A percentile compares a stretch with the other conserved stretches of the same genome.
phyloP scores from a whole-genome alignment of 2,888 invertebrate species.

The Aricia artaxerxes region DNA sequence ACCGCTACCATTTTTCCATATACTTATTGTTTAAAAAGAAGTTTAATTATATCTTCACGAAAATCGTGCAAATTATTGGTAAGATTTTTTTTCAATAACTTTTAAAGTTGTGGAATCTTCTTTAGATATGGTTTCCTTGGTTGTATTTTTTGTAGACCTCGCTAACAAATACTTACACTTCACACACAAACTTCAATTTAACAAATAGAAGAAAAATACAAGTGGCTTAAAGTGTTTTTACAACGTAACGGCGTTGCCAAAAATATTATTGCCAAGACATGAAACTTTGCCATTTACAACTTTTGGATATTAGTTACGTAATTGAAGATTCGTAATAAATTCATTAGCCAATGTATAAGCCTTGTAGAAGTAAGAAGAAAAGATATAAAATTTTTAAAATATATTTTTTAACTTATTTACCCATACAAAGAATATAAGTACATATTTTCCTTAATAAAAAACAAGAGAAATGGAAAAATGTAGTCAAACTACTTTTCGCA shows the following conservation, averaged over 20 bases:
- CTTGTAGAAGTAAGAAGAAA: too few species aligned
- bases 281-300: conserved; percentile 1
- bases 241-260: neutral
- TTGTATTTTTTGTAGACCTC: neutral
- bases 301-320: neutral
- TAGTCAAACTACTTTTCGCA: neutral
- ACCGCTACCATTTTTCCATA: too few species aligned
- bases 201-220: neutral
- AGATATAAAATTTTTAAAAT: too few species aligned
- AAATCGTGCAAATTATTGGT: too few species aligned
- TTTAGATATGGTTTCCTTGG: too few species aligned
- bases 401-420: too few species aligned
- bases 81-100: too few species aligned
- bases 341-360: neutral
- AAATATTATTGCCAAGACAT: conserved; percentile 1
- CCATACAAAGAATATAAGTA: too few species aligned
- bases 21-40: too few species aligned
- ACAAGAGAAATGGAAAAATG: neutral
- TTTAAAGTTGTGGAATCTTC: too few species aligned
- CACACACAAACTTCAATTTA: neutral
- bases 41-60: too few species aligned
- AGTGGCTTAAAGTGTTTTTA: neutral
- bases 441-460: too few species aligned
- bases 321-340: neutral
- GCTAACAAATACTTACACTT: neutral